Evolutionary conservation across 2,797 vertebrate species (phyloP).

Genomic region (Ceyx erithaca): DNA sequence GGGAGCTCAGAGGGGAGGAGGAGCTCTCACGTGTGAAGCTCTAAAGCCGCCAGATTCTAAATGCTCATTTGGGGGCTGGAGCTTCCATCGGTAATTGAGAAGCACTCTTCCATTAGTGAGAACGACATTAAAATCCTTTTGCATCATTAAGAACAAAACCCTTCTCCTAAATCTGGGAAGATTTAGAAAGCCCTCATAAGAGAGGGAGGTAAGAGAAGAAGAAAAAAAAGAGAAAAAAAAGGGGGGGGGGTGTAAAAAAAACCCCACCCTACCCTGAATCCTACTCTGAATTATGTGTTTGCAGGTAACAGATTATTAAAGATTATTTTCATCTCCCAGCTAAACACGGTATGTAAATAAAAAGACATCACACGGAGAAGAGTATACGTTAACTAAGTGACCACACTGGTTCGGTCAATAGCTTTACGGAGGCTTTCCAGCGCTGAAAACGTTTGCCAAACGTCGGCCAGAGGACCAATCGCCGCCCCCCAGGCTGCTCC

Average conservation of each 20-base stretch:
- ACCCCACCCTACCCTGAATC: too few species aligned
- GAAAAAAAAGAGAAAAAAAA: background rate
- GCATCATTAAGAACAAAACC: background rate
- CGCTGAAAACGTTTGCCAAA: background rate
- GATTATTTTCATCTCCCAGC: background rate
- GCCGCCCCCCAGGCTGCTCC: background rate
- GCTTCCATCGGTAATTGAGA: background rate
- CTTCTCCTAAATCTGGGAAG: background rate
- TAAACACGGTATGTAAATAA: rapidly evolving
- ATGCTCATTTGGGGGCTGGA: background rate
- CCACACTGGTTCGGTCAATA: background rate
- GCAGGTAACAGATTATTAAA: background rate
- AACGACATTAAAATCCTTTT: background rate
- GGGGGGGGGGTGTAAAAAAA: too few species aligned
- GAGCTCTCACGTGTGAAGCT: background rate
- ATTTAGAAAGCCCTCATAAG: background rate
- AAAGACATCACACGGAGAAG: background rate
- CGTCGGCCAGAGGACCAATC: background rate
- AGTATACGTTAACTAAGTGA: background rate
- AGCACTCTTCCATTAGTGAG: background rate
- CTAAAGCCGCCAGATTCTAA: background rate
- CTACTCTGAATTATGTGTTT: background rate
- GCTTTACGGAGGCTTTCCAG: background rate
- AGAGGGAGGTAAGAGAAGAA: background rate
- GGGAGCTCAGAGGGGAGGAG: background rate